phyloP scores from a whole-genome alignment of 1,140 invertebrate genomes.

The Coenobita brevimanus region DNA sequence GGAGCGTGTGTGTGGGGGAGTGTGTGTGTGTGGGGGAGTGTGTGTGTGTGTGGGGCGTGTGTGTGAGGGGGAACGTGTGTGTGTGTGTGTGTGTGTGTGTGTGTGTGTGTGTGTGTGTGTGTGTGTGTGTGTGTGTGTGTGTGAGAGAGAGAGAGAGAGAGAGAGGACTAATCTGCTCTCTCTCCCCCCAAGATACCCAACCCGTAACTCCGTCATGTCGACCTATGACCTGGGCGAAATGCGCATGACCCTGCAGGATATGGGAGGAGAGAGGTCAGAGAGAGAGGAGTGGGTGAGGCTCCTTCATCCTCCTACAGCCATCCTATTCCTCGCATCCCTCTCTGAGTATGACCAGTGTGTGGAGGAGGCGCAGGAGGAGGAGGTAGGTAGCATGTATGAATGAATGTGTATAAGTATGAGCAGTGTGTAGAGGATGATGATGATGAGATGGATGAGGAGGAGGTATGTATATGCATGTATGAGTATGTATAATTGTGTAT shows the following conservation, averaged over 20 bases:
- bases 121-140: too few relatives aligned
- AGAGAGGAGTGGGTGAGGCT: slow-evolving; percentile 17
- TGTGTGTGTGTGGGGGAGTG: too few relatives aligned
- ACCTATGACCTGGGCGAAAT: slow-evolving; percentile 44
- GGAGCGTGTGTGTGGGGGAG: too few relatives aligned
- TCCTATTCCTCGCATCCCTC: slow-evolving; percentile 50
- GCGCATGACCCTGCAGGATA: slow-evolving; percentile 45
- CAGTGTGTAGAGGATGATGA: background rate
- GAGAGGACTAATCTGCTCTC: too few relatives aligned
- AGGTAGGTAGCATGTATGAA: too few relatives aligned
- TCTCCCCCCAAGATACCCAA: slow-evolving; percentile 11
- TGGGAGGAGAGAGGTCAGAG: slow-evolving; percentile 41
- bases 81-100: too few relatives aligned
- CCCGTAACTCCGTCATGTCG: slow-evolving; percentile 1
- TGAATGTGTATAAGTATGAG: background rate
- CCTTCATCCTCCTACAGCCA: slow-evolving; percentile 23
- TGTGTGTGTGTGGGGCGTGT: too few relatives aligned
- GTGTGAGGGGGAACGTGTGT: too few relatives aligned
- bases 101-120: too few relatives aligned
- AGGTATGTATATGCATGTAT: too few relatives aligned
- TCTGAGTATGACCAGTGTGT: slow-evolving; percentile 55
- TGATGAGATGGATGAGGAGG: background rate
- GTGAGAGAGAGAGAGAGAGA: too few relatives aligned
- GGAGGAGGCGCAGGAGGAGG: slow-evolving; percentile 32
- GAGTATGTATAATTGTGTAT: too few relatives aligned